These are phyloP conservation scores for Cotesia vestalis DNA, from an alignment of 1,140 invertebrate genomes.

Conservation along the genomic window DNA sequence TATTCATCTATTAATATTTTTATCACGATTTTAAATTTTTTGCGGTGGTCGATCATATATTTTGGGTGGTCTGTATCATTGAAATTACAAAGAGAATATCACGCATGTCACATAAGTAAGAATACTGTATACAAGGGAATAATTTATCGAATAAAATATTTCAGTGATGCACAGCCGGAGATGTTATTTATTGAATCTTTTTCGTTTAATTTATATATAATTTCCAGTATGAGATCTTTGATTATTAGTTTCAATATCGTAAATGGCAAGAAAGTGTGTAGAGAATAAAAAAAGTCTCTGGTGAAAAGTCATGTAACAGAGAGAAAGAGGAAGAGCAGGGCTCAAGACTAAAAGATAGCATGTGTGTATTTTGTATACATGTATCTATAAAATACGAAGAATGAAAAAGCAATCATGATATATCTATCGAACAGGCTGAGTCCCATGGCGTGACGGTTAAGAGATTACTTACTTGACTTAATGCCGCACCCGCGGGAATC, in stretches of 20 bases:
- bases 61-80: too few relatives aligned
- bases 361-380: too few relatives aligned
- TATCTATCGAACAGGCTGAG: conserved; percentile 44
- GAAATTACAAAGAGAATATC: too few relatives aligned
- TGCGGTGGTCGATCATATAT: too few relatives aligned
- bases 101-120: too few relatives aligned
- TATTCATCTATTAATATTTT: too few relatives aligned
- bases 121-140: too few relatives aligned
- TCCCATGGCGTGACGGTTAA: conserved; percentile 53
- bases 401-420: conserved; percentile 56
- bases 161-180: too few relatives aligned
- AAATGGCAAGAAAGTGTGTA: conserved; percentile 12
- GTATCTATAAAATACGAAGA: conserved; percentile 18
- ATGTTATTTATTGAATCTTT: not conserved
- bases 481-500: conserved; percentile 39
- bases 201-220: not conserved
- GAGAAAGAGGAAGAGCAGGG: conserved; percentile 31
- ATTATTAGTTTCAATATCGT: conserved; percentile 18
- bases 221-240: not conserved
- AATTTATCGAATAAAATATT: too few relatives aligned
- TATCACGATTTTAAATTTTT: too few relatives aligned
- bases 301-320: not conserved
- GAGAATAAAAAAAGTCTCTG: not conserved
- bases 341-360: too few relatives aligned
- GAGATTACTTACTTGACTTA: conserved; percentile 54